Conservation (phyloP, 2,113 vertebrate genomes). For the Bettongia penicillata region DNA sequence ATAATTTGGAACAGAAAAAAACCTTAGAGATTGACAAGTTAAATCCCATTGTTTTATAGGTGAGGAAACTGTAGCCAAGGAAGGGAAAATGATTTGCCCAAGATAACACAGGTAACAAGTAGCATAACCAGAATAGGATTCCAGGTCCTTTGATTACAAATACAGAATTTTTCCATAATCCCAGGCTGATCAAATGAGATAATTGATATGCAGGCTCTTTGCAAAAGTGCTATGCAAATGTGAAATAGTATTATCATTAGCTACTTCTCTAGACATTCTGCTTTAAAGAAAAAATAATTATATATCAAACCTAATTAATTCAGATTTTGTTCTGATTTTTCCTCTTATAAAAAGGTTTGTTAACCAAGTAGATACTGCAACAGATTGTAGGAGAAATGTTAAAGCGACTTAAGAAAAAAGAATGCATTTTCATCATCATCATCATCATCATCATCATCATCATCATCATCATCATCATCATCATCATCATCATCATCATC, state of each 20-base stretch:
- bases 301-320: neutral
- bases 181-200: neutral
- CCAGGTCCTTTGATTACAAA: neutral
- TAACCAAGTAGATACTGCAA: neutral
- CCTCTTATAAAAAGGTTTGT: neutral
- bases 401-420: neutral
- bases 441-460: no score
- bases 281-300: constrained; percentile 5
- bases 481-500: no score
- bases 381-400: neutral
- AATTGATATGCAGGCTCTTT: neutral
- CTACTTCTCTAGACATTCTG: neutral
- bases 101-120: neutral
- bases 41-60: neutral
- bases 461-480: no score
- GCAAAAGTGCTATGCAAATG: neutral
- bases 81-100: neutral
- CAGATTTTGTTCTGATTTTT: neutral
- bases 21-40: neutral
- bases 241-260: neutral
- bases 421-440: neutral
- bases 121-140: neutral
- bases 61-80: neutral
- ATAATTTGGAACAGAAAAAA: neutral
- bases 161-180: neutral